phyloP scores from a whole-genome alignment of 2,888 invertebrate species.

The Zelleria hepariella region DNA sequence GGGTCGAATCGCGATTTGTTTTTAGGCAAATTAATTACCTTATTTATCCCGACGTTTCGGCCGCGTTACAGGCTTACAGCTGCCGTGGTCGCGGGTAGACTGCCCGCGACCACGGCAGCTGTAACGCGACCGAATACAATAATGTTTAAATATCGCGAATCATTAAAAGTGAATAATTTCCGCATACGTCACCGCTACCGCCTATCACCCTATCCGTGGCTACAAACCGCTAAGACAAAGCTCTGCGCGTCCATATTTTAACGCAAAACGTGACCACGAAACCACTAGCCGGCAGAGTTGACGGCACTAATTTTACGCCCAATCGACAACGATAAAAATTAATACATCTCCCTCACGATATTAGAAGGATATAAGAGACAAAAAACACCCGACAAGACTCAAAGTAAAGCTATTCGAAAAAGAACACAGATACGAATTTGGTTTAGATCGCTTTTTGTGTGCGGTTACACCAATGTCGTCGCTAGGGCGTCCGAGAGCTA shows the following conservation, averaged over 20 bases:
- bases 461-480: slow-evolving; percentile 58
- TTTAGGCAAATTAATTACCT: too few species aligned
- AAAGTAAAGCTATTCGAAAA: slow-evolving; percentile 40
- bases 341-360: slow-evolving; percentile 41
- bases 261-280: slow-evolving; percentile 55
- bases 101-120: too few species aligned
- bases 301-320: slow-evolving; percentile 60
- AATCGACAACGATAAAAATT: slow-evolving; percentile 63
- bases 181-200: not conserved
- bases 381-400: slow-evolving; percentile 41
- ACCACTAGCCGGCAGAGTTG: slow-evolving; percentile 43
- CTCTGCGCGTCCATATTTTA: slow-evolving; percentile 62
- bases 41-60: too few species aligned
- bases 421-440: slow-evolving; percentile 45
- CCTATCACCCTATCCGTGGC: not conserved
- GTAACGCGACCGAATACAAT: too few species aligned
- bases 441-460: slow-evolving; percentile 42
- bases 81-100: too few species aligned
- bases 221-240: slow-evolving; percentile 35
- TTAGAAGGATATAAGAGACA: slow-evolving; percentile 28
- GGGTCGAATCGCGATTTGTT: too few species aligned
- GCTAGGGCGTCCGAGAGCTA: slow-evolving; percentile 43
- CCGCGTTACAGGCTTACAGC: too few species aligned
- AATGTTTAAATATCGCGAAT: too few species aligned
- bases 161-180: too few species aligned